These are phyloP conservation scores for Serrognathus titanus DNA, from an alignment of 2,888 invertebrate genomes.

Conservation along the genomic window DNA sequence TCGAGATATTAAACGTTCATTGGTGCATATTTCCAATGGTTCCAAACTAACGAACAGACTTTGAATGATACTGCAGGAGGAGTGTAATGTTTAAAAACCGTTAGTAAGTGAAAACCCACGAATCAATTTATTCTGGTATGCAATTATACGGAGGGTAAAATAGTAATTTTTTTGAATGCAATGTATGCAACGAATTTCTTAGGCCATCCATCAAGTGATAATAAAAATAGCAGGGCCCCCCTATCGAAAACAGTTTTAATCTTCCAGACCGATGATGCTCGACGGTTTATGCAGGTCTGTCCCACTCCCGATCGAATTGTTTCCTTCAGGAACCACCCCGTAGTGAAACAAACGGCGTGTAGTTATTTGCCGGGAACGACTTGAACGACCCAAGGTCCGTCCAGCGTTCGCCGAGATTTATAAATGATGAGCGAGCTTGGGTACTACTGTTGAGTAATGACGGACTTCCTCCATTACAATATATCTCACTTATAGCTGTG, in stretches of 20 bases:
- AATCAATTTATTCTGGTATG: constrained; percentile 16
- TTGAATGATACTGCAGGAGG: too few species aligned
- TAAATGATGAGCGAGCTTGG: constrained; percentile 30
- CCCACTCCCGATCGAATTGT: background rate
- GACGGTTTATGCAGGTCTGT: background rate
- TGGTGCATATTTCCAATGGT: too few species aligned
- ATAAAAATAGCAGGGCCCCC: background rate
- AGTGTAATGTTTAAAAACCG: background rate
- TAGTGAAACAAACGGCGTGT: constrained; percentile 13
- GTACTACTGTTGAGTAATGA: constrained; percentile 42
- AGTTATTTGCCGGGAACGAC: too few species aligned
- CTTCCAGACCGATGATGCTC: background rate
- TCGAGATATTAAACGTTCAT: too few species aligned
- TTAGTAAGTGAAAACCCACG: background rate
- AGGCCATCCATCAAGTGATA: constrained; percentile 4
- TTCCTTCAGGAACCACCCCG: background rate
- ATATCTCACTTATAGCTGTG: constrained; percentile 46
- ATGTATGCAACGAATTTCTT: background rate
- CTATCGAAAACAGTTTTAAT: background rate
- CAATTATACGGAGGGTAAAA: background rate
- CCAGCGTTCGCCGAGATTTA: constrained; percentile 17
- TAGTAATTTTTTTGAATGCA: background rate
- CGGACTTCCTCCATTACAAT: constrained; percentile 45
- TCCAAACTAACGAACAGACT: too few species aligned
- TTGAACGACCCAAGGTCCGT: too few species aligned